A percentile compares a stretch with the other conserved stretches of the same genome.
Evolutionary conservation across 2,797 vertebrate genomes (phyloP).

Genomic region (Eulemur coronatus): DNA sequence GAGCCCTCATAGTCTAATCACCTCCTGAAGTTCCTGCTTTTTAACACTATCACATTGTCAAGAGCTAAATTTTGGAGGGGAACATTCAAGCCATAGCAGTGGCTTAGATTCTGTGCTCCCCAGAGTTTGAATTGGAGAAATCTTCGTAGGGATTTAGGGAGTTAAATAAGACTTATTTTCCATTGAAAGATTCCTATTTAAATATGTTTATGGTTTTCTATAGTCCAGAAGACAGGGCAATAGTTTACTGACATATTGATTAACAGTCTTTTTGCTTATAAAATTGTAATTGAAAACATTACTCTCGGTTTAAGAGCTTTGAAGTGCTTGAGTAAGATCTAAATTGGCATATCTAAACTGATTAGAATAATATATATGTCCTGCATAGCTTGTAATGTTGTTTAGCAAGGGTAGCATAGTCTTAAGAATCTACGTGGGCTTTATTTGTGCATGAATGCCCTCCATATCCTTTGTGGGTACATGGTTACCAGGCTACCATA

Average conservation of each 20-base stretch:
- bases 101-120: not conserved
- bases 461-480: not conserved
- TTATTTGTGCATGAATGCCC: not conserved
- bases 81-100: not conserved
- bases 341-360: not conserved
- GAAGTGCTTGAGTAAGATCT: not conserved
- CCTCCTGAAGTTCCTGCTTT: not conserved
- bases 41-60: not conserved
- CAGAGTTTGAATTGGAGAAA: not conserved
- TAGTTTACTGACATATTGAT: not conserved
- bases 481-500: rapidly evolving
- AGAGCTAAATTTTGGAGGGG: not conserved
- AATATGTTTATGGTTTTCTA: not conserved
- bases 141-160: not conserved
- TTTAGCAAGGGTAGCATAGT: not conserved
- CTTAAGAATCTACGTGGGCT: not conserved
- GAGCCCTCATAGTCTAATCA: not conserved
- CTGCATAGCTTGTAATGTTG: not conserved
- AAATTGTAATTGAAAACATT: not conserved
- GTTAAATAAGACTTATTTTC: not conserved
- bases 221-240: not conserved
- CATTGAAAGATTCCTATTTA: not conserved
- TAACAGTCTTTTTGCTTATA: not conserved
- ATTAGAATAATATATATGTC: not conserved
- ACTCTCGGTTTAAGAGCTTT: not conserved